Conservation (phyloP, 2,113 vertebrate genomes). For the Lagopus muta region DNA sequence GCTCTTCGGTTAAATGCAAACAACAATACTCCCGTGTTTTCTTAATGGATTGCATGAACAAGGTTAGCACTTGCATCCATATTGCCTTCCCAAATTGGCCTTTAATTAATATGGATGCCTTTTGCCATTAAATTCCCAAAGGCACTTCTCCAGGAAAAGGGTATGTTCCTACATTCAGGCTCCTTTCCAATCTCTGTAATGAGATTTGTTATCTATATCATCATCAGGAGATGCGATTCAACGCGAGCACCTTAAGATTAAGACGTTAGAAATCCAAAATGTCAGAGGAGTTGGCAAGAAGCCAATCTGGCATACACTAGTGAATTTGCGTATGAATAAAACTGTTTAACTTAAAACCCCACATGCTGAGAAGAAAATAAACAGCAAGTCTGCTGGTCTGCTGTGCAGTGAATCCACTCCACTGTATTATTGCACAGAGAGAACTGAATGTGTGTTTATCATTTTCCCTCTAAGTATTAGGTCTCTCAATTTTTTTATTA, state of each 20-base stretch:
- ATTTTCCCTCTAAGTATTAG: not conserved
- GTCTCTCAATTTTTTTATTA: not conserved
- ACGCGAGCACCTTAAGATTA: conserved; percentile 42
- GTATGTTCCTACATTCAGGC: not conserved
- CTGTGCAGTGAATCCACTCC: conserved; percentile 37
- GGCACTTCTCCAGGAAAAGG: not conserved
- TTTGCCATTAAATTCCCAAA: conserved; percentile 16
- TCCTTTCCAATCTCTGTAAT: conserved; percentile 17
- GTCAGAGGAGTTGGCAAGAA: conserved; percentile 51
- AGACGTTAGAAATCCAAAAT: conserved; percentile 56
- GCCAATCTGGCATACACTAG: conserved; percentile 44
- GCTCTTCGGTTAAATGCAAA: not conserved
- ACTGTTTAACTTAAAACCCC: conserved; percentile 44
- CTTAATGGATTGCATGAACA: not conserved
- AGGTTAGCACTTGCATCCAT: not conserved
- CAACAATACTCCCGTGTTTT: not conserved
- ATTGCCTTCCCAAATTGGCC: not conserved
- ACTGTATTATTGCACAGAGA: not conserved
- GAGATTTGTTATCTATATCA: not conserved
- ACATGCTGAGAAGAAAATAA: conserved; percentile 35
- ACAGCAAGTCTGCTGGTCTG: conserved; percentile 27
- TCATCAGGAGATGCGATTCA: too few relatives aligned
- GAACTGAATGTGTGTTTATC: conserved; percentile 33
- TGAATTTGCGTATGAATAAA: conserved; percentile 54
- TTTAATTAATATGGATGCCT: not conserved